Percentiles rank a stretch among this genome's conserved stretches.
phyloP scores from a whole-genome alignment of 2,888 invertebrate genomes.

The Dusona sp. region DNA sequence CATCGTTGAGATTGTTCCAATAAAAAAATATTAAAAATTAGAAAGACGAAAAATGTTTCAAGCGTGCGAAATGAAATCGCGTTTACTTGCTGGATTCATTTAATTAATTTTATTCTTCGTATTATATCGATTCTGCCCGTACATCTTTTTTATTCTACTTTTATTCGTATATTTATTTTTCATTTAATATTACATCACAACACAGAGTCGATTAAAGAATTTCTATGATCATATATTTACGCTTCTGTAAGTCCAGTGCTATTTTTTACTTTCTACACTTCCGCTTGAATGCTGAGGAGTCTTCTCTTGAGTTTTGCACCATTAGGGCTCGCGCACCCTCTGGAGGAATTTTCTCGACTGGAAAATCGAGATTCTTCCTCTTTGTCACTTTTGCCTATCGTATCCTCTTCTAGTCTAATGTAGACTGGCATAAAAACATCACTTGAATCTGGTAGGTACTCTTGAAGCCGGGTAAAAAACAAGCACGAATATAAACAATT shows the following conservation, averaged over 20 bases:
- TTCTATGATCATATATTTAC: constrained; percentile 40
- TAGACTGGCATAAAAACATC: constrained; percentile 23
- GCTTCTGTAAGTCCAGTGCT: constrained; percentile 15
- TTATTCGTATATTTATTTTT: background rate
- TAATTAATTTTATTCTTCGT: background rate
- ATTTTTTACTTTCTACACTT: constrained; percentile 40
- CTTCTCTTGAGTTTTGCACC: constrained; percentile 26
- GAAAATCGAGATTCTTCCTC: constrained; percentile 43
- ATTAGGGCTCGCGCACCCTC: constrained; percentile 33
- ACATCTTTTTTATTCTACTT: background rate
- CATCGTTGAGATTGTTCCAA: background rate
- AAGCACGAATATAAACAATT: background rate
- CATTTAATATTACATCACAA: constrained; percentile 4
- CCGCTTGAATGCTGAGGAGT: constrained; percentile 42
- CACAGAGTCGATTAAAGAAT: constrained; percentile 5
- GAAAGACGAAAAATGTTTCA: background rate
- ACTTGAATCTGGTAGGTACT: background rate
- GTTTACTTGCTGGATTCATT: background rate
- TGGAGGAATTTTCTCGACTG: constrained; percentile 31
- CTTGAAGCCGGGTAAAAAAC: background rate
- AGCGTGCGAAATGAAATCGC: background rate
- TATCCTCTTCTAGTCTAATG: constrained; percentile 6
- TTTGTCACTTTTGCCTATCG: background rate
- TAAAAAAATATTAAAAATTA: background rate
- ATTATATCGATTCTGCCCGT: background rate